These are phyloP conservation scores for Zele albiditarsus DNA, from an alignment of 2,888 invertebrate genomes.

Conservation along the genomic window DNA sequence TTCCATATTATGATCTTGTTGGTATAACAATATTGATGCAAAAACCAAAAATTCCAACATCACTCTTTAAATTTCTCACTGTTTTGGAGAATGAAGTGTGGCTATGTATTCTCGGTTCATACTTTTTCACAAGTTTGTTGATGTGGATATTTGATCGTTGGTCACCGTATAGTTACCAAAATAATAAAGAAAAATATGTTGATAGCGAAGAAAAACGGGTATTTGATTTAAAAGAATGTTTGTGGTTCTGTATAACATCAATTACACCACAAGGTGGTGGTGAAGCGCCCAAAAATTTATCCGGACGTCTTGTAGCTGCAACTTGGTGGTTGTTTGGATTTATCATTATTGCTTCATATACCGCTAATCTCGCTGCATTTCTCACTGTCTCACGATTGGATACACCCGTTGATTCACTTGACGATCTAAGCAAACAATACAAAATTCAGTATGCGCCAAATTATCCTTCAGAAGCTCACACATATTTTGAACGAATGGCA, in stretches of 20 bases:
- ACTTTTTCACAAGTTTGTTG: constrained; percentile 93
- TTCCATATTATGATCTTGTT: constrained; percentile 98
- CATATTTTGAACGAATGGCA: constrained; percentile 96
- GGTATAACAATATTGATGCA: constrained; percentile 98
- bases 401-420: constrained; percentile 92
- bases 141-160: constrained; percentile 98
- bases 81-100: constrained; percentile 97
- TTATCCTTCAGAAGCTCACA: constrained; percentile 90
- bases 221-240: constrained; percentile 95
- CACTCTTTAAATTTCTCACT: constrained; percentile 96
- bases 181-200: constrained; percentile 93
- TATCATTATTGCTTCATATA: constrained; percentile 98
- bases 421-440: constrained; percentile 95
- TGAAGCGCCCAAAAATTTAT: constrained; percentile 96
- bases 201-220: constrained; percentile 95
- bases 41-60: constrained; percentile 90
- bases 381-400: constrained; percentile 94
- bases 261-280: constrained; percentile 96
- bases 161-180: constrained; percentile 97
- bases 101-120: constrained; percentile 95
- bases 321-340: constrained; percentile 99
- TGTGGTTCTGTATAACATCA: constrained; percentile 99
- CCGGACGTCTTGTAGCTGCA: constrained; percentile 94
- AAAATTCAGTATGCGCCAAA: constrained; percentile 96
- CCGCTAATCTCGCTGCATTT: constrained; percentile 98